Base-by-base conservation (phyloP, 2,797 vertebrate genomes). In the Gymnopithys bicolor region DNA sequence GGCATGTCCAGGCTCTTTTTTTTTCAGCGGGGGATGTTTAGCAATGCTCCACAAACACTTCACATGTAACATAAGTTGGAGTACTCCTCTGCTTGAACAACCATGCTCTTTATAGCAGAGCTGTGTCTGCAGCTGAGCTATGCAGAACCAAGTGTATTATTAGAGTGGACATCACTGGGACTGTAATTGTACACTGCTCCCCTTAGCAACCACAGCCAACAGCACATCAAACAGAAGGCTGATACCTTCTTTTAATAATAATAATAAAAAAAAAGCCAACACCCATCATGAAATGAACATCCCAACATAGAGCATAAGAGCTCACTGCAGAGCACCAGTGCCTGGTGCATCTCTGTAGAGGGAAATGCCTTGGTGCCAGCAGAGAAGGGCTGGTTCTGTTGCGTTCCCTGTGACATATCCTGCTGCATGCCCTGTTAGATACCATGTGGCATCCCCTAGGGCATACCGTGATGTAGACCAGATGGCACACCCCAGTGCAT, bases 191-290 rank as follows among this genome's bases (percentile, higher is more conserved):
- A 97, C 97, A 96, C 98, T 89, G 85, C 96, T 97, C 84, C 94
- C 97, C 97, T 90, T 98, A 94, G 97, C 97, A 97, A 98, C 98
- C 5, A 52, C 11, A 6, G 91, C 97, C 94, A 98, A 97, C 98
- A 98, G 97, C 97, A 98, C 95, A 94, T 97, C 94, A 97, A 98
- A 98, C 98, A 98, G 97, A 97, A 98, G 96, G 97, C 95, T 94
- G 88, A 97, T 97, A 97, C 97, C 93, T 97, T 97, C 93, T 97
- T 91, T 95, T 87, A 93, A 93, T 81, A 90, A 89, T 24, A 7
- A 71, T 22, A 77, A 73, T 60, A 48, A n/a, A 33, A 27, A 27
- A 49, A 25, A 21, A 30, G 55, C 4, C 23, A 25, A 14, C 32
- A 28, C 19, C 28, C 24, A 41, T 66, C 52, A 46, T 0, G 3